Evolutionary conservation across 2,797 vertebrate genomes (phyloP), one percentile per base, ranked within the genome.

Genomic region (Furcifer pardalis): DNA sequence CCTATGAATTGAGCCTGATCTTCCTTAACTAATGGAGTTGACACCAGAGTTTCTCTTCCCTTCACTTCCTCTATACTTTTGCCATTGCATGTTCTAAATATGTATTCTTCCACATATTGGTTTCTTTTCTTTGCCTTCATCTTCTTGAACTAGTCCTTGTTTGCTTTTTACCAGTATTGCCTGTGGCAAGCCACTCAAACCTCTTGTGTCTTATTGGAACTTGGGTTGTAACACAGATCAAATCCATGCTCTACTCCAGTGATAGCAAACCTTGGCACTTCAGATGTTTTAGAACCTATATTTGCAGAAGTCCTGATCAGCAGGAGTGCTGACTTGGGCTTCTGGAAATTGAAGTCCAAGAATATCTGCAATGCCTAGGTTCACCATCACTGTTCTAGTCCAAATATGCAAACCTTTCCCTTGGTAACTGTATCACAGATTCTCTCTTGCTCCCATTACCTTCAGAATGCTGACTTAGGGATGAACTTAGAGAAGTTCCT

Each of bases 41-140:
- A 88, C 80, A 87, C 71, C 91, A 68, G 56, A 85, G 88, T 87
- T 23, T 17, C 42, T 62, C 6, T 65, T 42, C 12, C 63, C 10
- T 49, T 81, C 1, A 13, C 63, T 62, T 69, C 79, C 0, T 2
- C 68, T 37, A 9, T 79, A 66, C 7, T 84, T 30, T 37, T 60
- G 52, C 75, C 0, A 0, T 21, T 0, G 0, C 78, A 49, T 88
- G 66, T 78, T 30, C 66, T 0, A 0, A 52, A 2, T 78, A 3
- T 7, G 3, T 5, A 2, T 59, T 23, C 37, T 27, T 23, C 21
- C 63, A n/a, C n/a, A 44, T 25, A 13, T 59, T 19, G 49, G 9
- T 59, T 2, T 83, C 84, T 69, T 37, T 52, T 65, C 83, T 85
- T 88, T 59, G 78, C 65, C 59, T 37, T 56, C 60, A 25, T 37